A percentile compares a stretch with the other conserved stretches of the same genome.
phyloP scores from a whole-genome alignment of 2,888 invertebrate genomes.

The Ypsolopha scabrella region DNA sequence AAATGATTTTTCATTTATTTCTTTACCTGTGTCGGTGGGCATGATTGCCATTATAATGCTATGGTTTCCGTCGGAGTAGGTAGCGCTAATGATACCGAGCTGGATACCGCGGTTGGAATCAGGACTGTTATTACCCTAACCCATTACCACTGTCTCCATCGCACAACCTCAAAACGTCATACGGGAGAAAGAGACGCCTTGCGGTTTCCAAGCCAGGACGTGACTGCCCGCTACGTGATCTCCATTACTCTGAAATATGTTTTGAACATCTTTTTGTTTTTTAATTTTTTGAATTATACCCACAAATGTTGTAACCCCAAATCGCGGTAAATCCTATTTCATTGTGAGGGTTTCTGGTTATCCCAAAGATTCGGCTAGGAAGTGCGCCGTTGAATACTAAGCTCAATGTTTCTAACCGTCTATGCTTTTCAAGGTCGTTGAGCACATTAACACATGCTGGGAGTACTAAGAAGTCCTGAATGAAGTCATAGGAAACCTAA shows the following conservation, averaged over 20 bases:
- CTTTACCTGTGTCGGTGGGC: slow-evolving; percentile 4
- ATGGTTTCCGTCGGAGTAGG: slow-evolving; percentile 36
- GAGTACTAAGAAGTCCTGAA: too few relatives aligned
- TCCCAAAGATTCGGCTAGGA: neutral
- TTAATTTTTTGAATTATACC: slow-evolving; percentile 18
- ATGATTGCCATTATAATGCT: slow-evolving; percentile 39
- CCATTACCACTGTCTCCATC: slow-evolving; percentile 52
- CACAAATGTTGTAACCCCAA: neutral
- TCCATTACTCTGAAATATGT: slow-evolving; percentile 44
- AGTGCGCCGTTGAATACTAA: neutral
- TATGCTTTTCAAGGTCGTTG: too few relatives aligned
- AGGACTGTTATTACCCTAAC: slow-evolving; percentile 1
- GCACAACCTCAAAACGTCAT: slow-evolving; percentile 27
- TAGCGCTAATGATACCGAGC: slow-evolving; percentile 8
- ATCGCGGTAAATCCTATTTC: neutral
- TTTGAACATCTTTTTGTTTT: slow-evolving; percentile 27
- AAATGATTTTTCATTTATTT: slow-evolving; percentile 1
- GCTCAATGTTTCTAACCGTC: too few relatives aligned
- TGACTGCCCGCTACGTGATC: slow-evolving; percentile 52
- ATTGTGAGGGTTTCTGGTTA: neutral
- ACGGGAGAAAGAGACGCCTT: slow-evolving; percentile 47
- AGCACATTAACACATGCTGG: too few relatives aligned
- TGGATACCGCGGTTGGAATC: neutral
- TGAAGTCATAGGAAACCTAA: too few relatives aligned
- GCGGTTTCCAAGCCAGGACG: slow-evolving; percentile 32